A percentile compares a stretch with the other conserved stretches of the same genome.
Conservation (phyloP, 2,888 invertebrate species). For the Plagodis pulveraria region DNA sequence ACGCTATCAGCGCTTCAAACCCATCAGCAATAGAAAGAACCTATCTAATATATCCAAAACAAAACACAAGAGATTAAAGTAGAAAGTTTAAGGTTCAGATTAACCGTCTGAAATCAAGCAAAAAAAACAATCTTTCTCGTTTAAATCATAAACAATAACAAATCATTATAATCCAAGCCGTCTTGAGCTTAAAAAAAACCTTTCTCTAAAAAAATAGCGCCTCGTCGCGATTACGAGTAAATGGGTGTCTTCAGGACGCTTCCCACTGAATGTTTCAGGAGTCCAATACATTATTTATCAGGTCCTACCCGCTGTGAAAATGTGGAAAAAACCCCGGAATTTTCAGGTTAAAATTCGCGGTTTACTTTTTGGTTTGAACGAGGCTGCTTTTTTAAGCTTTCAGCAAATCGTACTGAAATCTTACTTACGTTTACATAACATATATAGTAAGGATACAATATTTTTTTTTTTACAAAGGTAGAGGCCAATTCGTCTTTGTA, state of each 20-base stretch:
- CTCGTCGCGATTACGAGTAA: constrained; percentile 18
- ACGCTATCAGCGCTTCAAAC: too few species aligned
- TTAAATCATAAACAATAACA: constrained; percentile 4
- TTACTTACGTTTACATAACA: too few species aligned
- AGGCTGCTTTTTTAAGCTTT: not conserved
- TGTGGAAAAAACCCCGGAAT: constrained; percentile 16
- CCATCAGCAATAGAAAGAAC: too few species aligned
- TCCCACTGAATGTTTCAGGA: constrained; percentile 35
- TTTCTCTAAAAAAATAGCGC: constrained; percentile 17
- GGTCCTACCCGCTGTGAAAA: constrained; percentile 23
- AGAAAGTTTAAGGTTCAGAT: too few species aligned
- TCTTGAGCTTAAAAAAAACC: constrained; percentile 10
- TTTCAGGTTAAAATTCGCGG: constrained; percentile 3
- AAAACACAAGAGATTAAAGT: too few species aligned
- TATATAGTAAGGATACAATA: too few species aligned
- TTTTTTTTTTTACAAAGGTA: too few species aligned
- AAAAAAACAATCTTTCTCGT: too few species aligned
- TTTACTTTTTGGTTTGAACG: constrained; percentile 3
- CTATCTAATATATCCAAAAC: too few species aligned
- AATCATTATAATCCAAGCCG: constrained; percentile 18
- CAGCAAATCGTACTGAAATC: too few species aligned
- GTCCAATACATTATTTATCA: constrained; percentile 34
- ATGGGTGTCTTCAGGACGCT: constrained; percentile 20
- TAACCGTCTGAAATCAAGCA: too few species aligned
- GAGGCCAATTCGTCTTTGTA: too few species aligned